Base-by-base conservation (phyloP, 2,888 invertebrate species). In the Branchellion lobata region DNA sequence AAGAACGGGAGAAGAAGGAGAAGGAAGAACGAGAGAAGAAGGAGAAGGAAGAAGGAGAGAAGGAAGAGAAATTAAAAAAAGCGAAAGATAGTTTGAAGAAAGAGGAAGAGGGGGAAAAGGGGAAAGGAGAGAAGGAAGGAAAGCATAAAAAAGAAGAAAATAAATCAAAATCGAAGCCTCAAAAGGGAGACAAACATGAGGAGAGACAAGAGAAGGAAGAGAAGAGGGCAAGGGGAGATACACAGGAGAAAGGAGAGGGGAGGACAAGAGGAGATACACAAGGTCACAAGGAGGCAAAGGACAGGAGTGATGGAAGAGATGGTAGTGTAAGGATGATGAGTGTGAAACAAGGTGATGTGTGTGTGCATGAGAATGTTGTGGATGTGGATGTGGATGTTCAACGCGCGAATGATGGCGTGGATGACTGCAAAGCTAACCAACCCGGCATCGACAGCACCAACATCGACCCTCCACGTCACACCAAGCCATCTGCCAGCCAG, bases 221-320 rank as follows among this genome's bases (percentile, higher is more conserved):
- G 33, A 24, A 24, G 57, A 31, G 3, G 21, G 29, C n/a, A 77
- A 81, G 21, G 82, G 83, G 83, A 33, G 81, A 57, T 21, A n/a
- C 31, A 27, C 2, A 31, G 40, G 34, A 51, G 47, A 40, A n/a
- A n/a, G 69, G n/a, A 36, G 34, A 1, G 36, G 36, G 40, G 24
- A 33, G 27, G 11, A 27, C 3, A 47, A 33, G n/a, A 57, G 21
- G 1, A 21, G 33, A 27, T 5, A 14, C 8, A 24, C 65, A 68
- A 14, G 21, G 47, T 18, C 36, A 40, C 82, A 8, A 86, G 88
- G 85, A 91, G 91, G 92, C 21, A 90, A 90, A 0, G 88, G 88
- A 83, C 86, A 87, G n/a, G 75, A 77, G n/a, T n/a, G n/a, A n/a
- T n/a, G 3, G 86, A 89, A 36, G 87, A 88, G 61, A 57, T 57